Evolutionary conservation across 2,797 vertebrate species (phyloP).

Genomic region (Salmo trutta): DNA sequence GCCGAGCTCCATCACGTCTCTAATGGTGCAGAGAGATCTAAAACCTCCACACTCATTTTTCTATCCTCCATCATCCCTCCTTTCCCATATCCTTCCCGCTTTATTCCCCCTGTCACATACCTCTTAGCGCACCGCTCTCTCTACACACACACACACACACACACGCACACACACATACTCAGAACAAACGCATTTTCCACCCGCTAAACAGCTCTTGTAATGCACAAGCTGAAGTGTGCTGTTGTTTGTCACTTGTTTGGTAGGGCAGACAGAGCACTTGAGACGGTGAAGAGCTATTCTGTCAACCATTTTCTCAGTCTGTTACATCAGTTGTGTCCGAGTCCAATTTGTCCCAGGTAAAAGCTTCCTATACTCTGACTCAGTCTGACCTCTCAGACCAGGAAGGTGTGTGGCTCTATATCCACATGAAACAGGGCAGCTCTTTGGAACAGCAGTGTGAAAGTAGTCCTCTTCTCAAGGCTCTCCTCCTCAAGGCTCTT

Average conservation of each 20-base stretch:
- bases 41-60: constrained; percentile 9
- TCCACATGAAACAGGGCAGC: not conserved
- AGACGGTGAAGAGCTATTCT: not conserved
- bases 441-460: not conserved
- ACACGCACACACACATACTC: not conserved
- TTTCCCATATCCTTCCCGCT: constrained; percentile 13
- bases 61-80: not conserved
- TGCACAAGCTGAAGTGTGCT: not conserved
- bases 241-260: not conserved
- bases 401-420: not conserved
- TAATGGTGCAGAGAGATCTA: constrained; percentile 39
- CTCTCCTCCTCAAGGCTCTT: constrained; percentile 1
- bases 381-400: not conserved
- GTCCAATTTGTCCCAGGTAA: not conserved
- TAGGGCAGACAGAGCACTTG: not conserved
- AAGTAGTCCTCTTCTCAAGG: not conserved
- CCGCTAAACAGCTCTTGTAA: not conserved
- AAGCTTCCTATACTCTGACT: not conserved
- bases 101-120: constrained; percentile 14
- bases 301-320: not conserved
- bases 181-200: not conserved
- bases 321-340: not conserved
- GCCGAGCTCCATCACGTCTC: constrained; percentile 36
- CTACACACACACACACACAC: constrained; percentile 4
- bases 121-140: not conserved